Percentiles rank a stretch among this genome's conserved stretches.
These are phyloP conservation scores for Enteromius thamalakanensis DNA, from an alignment of 2,797 vertebrate genomes.

Conservation along the genomic window DNA sequence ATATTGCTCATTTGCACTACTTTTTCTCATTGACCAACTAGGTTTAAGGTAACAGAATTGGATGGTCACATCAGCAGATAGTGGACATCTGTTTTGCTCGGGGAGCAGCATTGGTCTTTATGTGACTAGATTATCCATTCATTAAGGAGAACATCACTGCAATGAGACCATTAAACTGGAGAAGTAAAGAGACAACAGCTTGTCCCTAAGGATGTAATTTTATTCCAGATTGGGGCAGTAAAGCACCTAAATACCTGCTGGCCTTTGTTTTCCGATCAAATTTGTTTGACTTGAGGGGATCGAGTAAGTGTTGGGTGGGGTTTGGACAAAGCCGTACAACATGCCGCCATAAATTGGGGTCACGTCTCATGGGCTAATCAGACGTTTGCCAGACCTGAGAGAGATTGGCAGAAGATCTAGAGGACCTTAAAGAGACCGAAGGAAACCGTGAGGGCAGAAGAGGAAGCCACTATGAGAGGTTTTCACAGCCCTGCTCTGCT, in stretches of 20 bases:
- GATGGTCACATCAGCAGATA: slow-evolving; percentile 62
- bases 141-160: slow-evolving; percentile 57
- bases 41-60: slow-evolving; percentile 59
- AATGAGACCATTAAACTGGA: slow-evolving; percentile 63
- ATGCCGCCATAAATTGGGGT: slow-evolving; percentile 66
- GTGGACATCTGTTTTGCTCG: slow-evolving; percentile 63
- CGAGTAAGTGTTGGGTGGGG: slow-evolving; percentile 43
- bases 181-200: slow-evolving; percentile 57
- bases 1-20: slow-evolving; percentile 73
- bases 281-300: slow-evolving; percentile 57
- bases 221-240: slow-evolving; percentile 66
- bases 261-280: slow-evolving; percentile 59
- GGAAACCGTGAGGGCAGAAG: slow-evolving; percentile 10
- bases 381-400: slow-evolving; percentile 11
- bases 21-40: slow-evolving; percentile 52
- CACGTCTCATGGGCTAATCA: slow-evolving; percentile 38
- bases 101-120: slow-evolving; percentile 54
- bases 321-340: not conserved
- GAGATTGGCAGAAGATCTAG: not conserved
- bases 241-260: slow-evolving; percentile 66
- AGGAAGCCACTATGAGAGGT: slow-evolving; percentile 66
- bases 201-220: slow-evolving; percentile 65
- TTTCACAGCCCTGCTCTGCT: slow-evolving; percentile 53
- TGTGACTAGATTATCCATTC: slow-evolving; percentile 66
- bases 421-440: slow-evolving; percentile 19